Conservation (phyloP, 2,888 invertebrate genomes). For the Agonum fuliginosum region DNA sequence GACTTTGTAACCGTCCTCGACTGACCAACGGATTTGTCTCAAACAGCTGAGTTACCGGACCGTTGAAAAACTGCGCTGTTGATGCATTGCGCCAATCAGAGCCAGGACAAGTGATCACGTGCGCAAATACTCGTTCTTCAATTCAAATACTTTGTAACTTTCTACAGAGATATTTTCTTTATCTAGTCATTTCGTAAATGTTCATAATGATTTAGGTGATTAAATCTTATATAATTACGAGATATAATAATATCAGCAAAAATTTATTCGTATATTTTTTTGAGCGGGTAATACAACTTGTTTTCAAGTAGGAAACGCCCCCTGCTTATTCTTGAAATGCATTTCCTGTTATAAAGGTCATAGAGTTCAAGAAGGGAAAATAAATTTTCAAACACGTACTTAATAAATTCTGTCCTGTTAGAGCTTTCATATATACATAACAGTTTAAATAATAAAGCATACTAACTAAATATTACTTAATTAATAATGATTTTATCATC, state of each 20-base stretch:
- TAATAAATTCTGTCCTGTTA: no score
- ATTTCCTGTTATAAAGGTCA: no score
- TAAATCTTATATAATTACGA: no score
- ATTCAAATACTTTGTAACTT: constrained; percentile 9
- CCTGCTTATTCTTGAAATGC: no score
- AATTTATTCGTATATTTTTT: background rate
- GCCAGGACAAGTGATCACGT: constrained; percentile 1
- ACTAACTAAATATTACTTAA: background rate
- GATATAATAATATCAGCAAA: no score
- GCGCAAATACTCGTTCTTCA: background rate
- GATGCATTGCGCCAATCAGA: constrained; percentile 18
- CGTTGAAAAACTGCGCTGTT: constrained; percentile 60
- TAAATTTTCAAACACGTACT: no score
- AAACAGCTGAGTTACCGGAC: constrained; percentile 65
- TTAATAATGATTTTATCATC: no score
- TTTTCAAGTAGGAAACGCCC: no score
- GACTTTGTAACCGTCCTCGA: constrained; percentile 54
- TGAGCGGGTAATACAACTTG: no score
- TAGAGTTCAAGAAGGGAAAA: no score
- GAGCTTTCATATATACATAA: background rate
- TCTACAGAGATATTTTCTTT: background rate
- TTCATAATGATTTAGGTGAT: no score
- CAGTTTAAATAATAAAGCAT: background rate
- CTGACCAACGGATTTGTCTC: constrained; percentile 60
- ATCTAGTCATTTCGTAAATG: no score